Evolutionary conservation across 2,797 vertebrate species (phyloP), one percentile per base, ranked within the genome.

Genomic region (Coendou prehensilis): DNA sequence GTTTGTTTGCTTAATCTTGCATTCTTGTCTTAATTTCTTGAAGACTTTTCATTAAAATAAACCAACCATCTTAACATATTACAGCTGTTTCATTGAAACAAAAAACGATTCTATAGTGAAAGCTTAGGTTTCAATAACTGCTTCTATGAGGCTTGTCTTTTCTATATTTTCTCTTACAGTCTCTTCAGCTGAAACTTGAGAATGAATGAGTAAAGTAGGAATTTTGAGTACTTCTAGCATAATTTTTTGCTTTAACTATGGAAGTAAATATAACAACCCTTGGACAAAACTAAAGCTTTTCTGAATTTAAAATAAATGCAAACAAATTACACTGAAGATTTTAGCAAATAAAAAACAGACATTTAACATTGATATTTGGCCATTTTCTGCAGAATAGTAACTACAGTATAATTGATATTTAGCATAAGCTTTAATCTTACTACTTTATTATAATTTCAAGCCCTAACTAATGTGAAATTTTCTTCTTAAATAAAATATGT

Each of bases 1-100:
- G 99, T 99, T 99, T 99, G 98, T 98, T 97, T 96, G 87, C 87
- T 98, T 61, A 61, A 95, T 97, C 96, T 97, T 96, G 79, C 59
- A 6, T 98, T 98, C 95, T 97, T 98, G 67, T 89, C 79, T 94
- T 94, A 82, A 95, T 95, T 97, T 94, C 64, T 95, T 97, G 33
- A 71, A 85, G 89, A 81, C n/a, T 94, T 86, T 94, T 97, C 78
- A 80, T 94, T 96, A 84, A 92, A 96, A 76, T 80, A 83, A 92
- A 73, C 15, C 50, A 75, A 69, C 33, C 33, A 57, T 97, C 89
- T 94, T 73, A 95, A 89, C 22, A 67, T 94, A 56, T 93, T 95
- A 84, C 91, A 91, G 57, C 64, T 91, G 90, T 94, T 97, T 88
- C 5, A 30, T 97, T 91, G 94, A 81, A 89, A 84, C 10, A 85